Base-by-base conservation (phyloP, 2,888 invertebrate genomes). In the Epinotia bilunana region DNA sequence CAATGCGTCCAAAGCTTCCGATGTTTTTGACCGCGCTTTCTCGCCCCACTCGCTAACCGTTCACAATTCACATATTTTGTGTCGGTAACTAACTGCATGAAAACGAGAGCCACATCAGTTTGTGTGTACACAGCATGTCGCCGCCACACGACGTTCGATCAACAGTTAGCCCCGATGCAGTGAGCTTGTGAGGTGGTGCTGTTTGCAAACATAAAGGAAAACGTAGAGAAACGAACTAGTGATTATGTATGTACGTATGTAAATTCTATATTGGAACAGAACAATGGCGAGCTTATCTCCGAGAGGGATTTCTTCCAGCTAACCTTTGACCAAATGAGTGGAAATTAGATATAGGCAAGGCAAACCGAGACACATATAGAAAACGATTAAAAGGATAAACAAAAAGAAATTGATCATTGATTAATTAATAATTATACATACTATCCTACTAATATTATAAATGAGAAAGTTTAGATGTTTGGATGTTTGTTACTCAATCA, bases 131-230 rank as follows among this genome's bases (percentile, higher is more conserved):
- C 67, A 55, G 55, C 55, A 20, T 11, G 57, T 20, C 20, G 57
- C 39, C 63, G 63, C 9, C 2, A 6, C 46, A 49, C 55, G 65
- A 28, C 55, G 67, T 55, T 57, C 67, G 67, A 67, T 67, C 67
- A 67, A 67, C 67, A 67, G 67, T 28, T 65, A 28, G 33, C 13
- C 18, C 13, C 18, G 55, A 9, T 18, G 55, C 55, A 20, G 55
- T 67, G 67, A 55, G 18, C 39, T 67, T 55, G 67, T 39, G 6
- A 12, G 18, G 67, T 6, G 20, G 20, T 20, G 20, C 6, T 28
- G 28, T 28, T 28, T 28, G 49, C 49, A 7, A 13, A 13, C 1
- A 20, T 20, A 20, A 20, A 20, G 20, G 20, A 20, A 1, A 20
- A 20, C 20, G 20, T 20, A 20, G 20, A 20, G 20, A 20, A 49